These are phyloP conservation scores for Dromius quadrimaculatus DNA, from an alignment of 2,888 invertebrate species.

Conservation along the genomic window DNA sequence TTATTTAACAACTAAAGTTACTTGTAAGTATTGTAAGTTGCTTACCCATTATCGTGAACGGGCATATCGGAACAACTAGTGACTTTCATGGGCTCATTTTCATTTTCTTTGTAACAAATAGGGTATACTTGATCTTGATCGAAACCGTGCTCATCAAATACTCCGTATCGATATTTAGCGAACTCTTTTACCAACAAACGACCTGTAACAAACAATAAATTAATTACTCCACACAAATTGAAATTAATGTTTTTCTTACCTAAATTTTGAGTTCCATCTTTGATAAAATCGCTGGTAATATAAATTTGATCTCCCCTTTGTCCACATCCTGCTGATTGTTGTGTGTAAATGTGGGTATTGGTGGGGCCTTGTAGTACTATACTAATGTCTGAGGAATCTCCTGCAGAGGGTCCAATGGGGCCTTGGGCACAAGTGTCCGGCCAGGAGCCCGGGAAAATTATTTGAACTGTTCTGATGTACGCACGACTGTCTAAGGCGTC, in stretches of 20 bases:
- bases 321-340: slow-evolving; percentile 73
- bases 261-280: slow-evolving; percentile 61
- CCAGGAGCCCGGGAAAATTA: slow-evolving; percentile 74
- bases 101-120: slow-evolving; percentile 67
- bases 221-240: slow-evolving; percentile 55
- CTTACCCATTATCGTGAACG: slow-evolving; percentile 68
- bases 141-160: slow-evolving; percentile 76
- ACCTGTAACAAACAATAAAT: slow-evolving; percentile 56
- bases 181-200: slow-evolving; percentile 73
- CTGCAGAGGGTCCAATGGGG: slow-evolving; percentile 65
- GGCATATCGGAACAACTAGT: slow-evolving; percentile 70
- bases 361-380: slow-evolving; percentile 68
- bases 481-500: slow-evolving; percentile 71
- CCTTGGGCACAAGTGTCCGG: slow-evolving; percentile 67
- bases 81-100: slow-evolving; percentile 64
- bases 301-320: slow-evolving; percentile 72
- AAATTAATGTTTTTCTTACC: slow-evolving; percentile 54
- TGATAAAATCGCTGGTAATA: slow-evolving; percentile 66
- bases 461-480: slow-evolving; percentile 70
- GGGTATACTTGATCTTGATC: slow-evolving; percentile 72
- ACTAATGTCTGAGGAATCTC: slow-evolving; percentile 71
- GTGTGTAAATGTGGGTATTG: slow-evolving; percentile 72
- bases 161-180: slow-evolving; percentile 77
- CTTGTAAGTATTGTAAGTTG: slow-evolving; percentile 34
- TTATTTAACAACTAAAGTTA: neutral